Conservation (phyloP, 2,797 vertebrate genomes). For the Dallia pectoralis region DNA sequence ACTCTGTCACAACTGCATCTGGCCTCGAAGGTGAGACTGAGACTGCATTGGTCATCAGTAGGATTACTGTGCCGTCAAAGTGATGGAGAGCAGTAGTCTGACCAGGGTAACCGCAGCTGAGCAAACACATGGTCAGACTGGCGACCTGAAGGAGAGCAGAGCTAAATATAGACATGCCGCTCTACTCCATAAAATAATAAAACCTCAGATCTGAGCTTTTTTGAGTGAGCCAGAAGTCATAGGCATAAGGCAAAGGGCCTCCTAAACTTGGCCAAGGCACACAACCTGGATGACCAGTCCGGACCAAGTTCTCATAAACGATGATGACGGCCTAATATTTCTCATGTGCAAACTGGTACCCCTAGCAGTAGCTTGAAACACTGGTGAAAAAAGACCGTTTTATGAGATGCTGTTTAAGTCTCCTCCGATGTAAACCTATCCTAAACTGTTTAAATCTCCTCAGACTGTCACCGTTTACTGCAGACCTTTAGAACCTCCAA, state of each 20-base stretch:
- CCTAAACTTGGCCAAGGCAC: conserved; percentile 32
- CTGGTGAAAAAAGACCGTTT: too few species aligned
- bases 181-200: neutral
- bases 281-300: neutral
- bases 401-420: too few species aligned
- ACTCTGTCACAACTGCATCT: neutral
- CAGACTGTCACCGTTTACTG: too few species aligned
- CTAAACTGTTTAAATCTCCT: too few species aligned
- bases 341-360: too few species aligned
- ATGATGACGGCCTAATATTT: too few species aligned
- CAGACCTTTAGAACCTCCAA: too few species aligned
- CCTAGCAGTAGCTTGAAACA: too few species aligned
- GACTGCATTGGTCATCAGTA: neutral
- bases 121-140: conserved; percentile 15
- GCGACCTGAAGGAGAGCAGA: neutral
- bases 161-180: neutral
- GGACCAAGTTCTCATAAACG: too few species aligned
- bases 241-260: conserved; percentile 6
- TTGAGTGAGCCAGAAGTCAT: conserved; percentile 12
- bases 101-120: conserved; percentile 26
- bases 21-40: neutral
- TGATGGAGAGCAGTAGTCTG: neutral
- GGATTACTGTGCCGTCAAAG: neutral
- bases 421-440: too few species aligned
- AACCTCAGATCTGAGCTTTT: neutral